These are phyloP conservation scores for Meandrina meandrites DNA, from an alignment of 92 coral and sea anemone species.

Conservation along the genomic window DNA sequence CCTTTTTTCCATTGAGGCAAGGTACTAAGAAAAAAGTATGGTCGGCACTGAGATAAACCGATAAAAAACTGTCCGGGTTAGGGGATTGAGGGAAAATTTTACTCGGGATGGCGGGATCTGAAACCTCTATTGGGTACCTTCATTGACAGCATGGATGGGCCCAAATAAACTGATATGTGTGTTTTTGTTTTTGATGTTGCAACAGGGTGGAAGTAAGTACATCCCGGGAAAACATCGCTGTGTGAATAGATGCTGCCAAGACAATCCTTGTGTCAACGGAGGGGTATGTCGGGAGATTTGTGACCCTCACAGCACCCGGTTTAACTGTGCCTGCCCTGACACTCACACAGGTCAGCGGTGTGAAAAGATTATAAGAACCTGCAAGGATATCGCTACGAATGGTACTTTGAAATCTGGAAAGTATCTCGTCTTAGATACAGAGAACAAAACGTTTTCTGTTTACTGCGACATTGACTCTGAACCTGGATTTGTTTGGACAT, in stretches of 20 bases:
- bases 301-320: slow-evolving; percentile 22
- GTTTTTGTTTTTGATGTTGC: not conserved
- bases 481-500: slow-evolving; percentile 17
- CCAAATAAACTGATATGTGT: not conserved
- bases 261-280: slow-evolving; percentile 55
- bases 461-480: slow-evolving; percentile 23
- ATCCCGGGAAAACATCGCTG: not conserved
- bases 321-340: slow-evolving; percentile 35
- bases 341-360: slow-evolving; percentile 22
- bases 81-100: too few species aligned
- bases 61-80: too few species aligned
- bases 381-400: slow-evolving; percentile 19
- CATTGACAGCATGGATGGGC: too few species aligned
- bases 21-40: too few species aligned
- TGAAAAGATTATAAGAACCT: slow-evolving; percentile 1
- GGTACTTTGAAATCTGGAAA: slow-evolving; percentile 9
- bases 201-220: slow-evolving; percentile 15
- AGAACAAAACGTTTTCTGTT: not conserved
- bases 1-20: too few species aligned
- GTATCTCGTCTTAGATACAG: not conserved
- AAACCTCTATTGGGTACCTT: too few species aligned
- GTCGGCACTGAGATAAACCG: too few species aligned
- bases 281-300: slow-evolving; percentile 50
- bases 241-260: slow-evolving; percentile 18
- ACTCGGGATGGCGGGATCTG: too few species aligned